These are phyloP conservation scores for Anolis sagrei DNA, from an alignment of 2,113 vertebrate species.

Conservation along the genomic window DNA sequence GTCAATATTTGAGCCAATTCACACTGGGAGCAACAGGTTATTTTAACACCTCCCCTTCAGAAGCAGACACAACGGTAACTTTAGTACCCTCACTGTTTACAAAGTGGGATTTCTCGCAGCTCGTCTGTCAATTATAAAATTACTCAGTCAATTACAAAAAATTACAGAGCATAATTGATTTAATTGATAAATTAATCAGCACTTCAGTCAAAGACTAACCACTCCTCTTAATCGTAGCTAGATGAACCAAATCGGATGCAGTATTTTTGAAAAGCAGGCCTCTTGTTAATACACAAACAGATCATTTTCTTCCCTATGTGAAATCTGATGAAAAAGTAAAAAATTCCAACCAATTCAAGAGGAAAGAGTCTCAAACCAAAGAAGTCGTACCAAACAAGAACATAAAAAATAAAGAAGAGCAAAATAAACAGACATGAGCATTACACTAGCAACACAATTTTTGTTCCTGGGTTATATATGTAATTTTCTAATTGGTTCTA, in stretches of 20 bases:
- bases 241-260: background rate
- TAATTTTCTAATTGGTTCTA: too few relatives aligned
- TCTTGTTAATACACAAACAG: background rate
- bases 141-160: background rate
- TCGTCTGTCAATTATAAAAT: background rate
- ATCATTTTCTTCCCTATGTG: background rate
- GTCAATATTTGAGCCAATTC: constrained; percentile 7
- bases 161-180: background rate
- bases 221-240: background rate
- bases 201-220: background rate
- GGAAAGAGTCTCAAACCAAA: too few relatives aligned
- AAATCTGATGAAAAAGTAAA: background rate
- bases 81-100: background rate
- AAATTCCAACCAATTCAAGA: too few relatives aligned
- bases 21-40: background rate
- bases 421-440: too few relatives aligned
- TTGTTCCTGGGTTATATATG: too few relatives aligned
- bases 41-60: background rate
- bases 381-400: too few relatives aligned
- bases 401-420: too few relatives aligned
- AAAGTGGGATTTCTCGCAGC: background rate
- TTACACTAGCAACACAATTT: too few relatives aligned
- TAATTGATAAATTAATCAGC: background rate
- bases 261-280: background rate
- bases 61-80: background rate